Evolutionary conservation across 2,888 invertebrate species (phyloP).

Genomic region (Drosophila fungiperda): DNA sequence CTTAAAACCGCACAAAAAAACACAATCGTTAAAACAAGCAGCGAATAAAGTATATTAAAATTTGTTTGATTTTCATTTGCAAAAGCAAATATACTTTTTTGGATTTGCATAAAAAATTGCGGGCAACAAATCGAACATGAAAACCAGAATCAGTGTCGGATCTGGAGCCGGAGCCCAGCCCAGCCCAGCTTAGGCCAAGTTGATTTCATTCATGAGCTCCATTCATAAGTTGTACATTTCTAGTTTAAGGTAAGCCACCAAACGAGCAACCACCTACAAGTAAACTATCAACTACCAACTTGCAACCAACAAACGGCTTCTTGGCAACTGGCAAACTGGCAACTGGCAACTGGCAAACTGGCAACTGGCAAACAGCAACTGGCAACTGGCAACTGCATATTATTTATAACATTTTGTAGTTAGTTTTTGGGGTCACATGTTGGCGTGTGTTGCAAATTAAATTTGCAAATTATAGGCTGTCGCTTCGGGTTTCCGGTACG

Average conservation of each 20-base stretch:
- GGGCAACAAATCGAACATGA: conserved; percentile 54
- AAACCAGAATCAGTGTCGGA: conserved; percentile 17
- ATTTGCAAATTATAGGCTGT: conserved; percentile 82
- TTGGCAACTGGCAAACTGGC: conserved; percentile 23
- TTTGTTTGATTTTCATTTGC: conserved; percentile 61
- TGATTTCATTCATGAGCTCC: conserved; percentile 29
- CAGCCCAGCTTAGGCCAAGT: conserved; percentile 9
- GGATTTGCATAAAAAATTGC: conserved; percentile 77
- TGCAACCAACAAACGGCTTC: conserved; percentile 28
- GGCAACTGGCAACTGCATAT: conserved; percentile 64
- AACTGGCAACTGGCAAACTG: conserved; percentile 30
- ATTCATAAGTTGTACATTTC: conserved; percentile 71
- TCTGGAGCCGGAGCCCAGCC: too few species aligned
- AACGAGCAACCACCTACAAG: conserved; percentile 67
- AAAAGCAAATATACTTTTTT: conserved; percentile 51
- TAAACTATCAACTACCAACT: conserved; percentile 36
- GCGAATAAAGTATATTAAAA: conserved; percentile 51
- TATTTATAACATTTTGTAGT: conserved; percentile 75
- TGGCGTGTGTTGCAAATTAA: conserved; percentile 82
- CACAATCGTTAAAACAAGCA: conserved; percentile 59
- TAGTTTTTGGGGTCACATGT: conserved; percentile 79
- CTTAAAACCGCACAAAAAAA: conserved; percentile 45
- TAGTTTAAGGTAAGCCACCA: conserved; percentile 81
- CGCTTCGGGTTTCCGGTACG: conserved; percentile 76
- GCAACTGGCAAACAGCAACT: conserved; percentile 43